Conservation (phyloP, 2,888 invertebrate genomes). For the Cyclophora albipunctata region DNA sequence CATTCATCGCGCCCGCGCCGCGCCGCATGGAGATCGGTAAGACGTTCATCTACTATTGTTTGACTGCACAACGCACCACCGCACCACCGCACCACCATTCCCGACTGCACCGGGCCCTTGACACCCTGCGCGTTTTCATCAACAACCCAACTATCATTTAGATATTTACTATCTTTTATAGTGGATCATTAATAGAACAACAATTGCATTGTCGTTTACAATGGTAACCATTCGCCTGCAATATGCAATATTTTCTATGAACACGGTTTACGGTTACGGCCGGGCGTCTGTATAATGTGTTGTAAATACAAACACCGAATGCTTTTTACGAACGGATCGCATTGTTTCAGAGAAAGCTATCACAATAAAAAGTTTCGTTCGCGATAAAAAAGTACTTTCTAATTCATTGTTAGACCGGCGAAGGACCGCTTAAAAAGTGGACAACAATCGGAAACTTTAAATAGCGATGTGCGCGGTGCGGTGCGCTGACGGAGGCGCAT, state of each 20-base stretch:
- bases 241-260: no score
- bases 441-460: constrained; percentile 42
- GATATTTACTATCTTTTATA: no score
- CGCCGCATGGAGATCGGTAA: constrained; percentile 47
- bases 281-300: constrained; percentile 4
- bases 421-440: constrained; percentile 37
- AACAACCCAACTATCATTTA: no score
- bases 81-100: no score
- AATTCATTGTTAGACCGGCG: constrained; percentile 46
- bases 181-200: no score
- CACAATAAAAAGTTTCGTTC: constrained; percentile 30
- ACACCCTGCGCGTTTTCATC: no score
- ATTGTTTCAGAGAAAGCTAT: constrained; percentile 49
- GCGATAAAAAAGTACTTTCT: constrained; percentile 48
- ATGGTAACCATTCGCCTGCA: no score
- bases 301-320: constrained; percentile 21
- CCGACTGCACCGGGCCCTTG: no score
- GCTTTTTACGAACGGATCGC: constrained; percentile 29
- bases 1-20: constrained; percentile 6
- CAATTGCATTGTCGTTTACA: no score
- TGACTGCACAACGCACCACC: no score
- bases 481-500: constrained; percentile 8
- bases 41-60: constrained; percentile 15
- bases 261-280: neutral
- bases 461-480: constrained; percentile 31